Evolutionary conservation across 1,140 invertebrate species (phyloP).

Genomic region (Philotrypesis tridentata): DNA sequence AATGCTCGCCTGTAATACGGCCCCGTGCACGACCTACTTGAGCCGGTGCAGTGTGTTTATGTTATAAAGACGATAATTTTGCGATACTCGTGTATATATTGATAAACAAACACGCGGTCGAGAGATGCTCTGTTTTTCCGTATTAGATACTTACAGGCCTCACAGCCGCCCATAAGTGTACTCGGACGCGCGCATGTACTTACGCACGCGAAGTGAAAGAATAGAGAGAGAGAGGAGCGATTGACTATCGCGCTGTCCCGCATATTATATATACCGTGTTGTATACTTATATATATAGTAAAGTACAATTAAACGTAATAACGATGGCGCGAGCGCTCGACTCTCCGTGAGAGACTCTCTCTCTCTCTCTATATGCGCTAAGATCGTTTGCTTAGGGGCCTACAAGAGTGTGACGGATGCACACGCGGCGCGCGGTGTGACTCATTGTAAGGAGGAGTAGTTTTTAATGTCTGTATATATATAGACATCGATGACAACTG

Average conservation of each 20-base stretch:
- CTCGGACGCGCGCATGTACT: too few relatives aligned
- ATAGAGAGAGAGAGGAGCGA: background rate
- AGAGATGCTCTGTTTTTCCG: too few relatives aligned
- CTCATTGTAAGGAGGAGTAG: background rate
- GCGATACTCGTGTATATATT: too few relatives aligned
- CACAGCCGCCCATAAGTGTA: too few relatives aligned
- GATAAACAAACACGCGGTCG: too few relatives aligned
- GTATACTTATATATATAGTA: constrained; percentile 3
- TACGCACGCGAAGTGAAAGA: background rate
- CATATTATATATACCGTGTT: background rate
- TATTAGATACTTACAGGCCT: too few relatives aligned
- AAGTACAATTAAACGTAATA: constrained; percentile 37
- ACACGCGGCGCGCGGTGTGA: background rate
- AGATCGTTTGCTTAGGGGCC: constrained; percentile 13
- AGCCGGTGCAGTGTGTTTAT: too few relatives aligned
- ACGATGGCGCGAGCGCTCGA: background rate
- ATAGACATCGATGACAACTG: background rate
- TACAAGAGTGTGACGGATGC: background rate
- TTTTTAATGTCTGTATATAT: background rate
- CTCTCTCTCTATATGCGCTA: background rate
- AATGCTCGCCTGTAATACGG: too few relatives aligned
- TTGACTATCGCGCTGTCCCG: constrained; percentile 4
- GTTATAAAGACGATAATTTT: too few relatives aligned
- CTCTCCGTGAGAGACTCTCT: too few relatives aligned
- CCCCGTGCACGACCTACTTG: too few relatives aligned